phyloP scores from a whole-genome alignment of 2,888 invertebrate species.

The Drosophila tripunctata region DNA sequence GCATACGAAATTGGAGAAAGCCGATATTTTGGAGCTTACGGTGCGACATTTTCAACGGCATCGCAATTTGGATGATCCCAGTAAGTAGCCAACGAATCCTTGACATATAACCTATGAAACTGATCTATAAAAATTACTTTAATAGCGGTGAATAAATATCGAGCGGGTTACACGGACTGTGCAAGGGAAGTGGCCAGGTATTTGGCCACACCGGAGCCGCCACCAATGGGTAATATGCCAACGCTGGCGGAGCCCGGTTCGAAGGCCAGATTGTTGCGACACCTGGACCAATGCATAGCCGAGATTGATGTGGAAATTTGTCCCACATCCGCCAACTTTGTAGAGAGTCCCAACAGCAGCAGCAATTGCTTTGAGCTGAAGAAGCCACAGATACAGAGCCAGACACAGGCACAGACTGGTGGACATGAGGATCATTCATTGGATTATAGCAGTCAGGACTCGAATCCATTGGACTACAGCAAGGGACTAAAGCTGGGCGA shows the following conservation, averaged over 20 bases:
- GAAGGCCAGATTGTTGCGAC: constrained; percentile 86
- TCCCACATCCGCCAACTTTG: constrained; percentile 67
- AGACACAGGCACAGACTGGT: constrained; percentile 60
- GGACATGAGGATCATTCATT: constrained; percentile 81
- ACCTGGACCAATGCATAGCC: constrained; percentile 87
- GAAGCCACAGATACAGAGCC: constrained; percentile 64
- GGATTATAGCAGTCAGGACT: constrained; percentile 82
- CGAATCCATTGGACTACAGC: constrained; percentile 85
- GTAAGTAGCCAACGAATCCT: no score
- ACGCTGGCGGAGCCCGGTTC: constrained; percentile 86
- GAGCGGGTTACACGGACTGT: constrained; percentile 88
- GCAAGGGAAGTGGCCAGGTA: constrained; percentile 86
- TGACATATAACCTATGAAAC: no score
- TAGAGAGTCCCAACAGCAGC: constrained; percentile 80
- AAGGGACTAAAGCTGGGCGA: constrained; percentile 80
- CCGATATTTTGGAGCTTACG: constrained; percentile 92
- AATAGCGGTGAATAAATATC: constrained; percentile 83
- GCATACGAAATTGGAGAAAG: constrained; percentile 92
- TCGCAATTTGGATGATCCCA: constrained; percentile 87
- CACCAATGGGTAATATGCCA: constrained; percentile 83
- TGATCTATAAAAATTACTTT: no score
- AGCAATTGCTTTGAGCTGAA: constrained; percentile 80
- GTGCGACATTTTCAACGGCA: constrained; percentile 92
- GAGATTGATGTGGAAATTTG: constrained; percentile 87
- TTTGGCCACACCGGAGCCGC: constrained; percentile 83